Conservation (phyloP, 2,888 invertebrate genomes). For the Amiota mariae region DNA sequence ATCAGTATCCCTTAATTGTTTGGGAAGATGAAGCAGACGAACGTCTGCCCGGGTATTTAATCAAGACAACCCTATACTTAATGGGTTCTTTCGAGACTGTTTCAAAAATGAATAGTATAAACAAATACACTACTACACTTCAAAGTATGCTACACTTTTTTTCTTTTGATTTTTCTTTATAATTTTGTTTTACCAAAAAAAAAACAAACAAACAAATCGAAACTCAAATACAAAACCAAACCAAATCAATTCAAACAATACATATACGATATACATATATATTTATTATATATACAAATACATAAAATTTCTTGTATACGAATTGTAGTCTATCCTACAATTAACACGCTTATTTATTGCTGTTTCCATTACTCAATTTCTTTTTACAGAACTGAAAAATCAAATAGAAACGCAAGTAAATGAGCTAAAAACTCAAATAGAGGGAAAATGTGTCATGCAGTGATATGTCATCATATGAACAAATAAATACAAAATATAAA, state of each 20-base stretch:
- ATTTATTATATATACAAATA: slow-evolving; percentile 43
- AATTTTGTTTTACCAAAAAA: slow-evolving; percentile 9
- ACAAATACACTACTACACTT: background rate
- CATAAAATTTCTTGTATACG: slow-evolving; percentile 53
- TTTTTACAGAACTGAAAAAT: slow-evolving; percentile 94
- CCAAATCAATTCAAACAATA: no score
- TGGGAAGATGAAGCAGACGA: no score
- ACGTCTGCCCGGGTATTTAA: no score
- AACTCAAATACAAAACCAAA: slow-evolving; percentile 34
- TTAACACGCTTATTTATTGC: slow-evolving; percentile 74
- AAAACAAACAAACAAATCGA: slow-evolving; percentile 25
- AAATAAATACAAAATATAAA: slow-evolving; percentile 36
- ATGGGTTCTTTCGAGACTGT: no score
- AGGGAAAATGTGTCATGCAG: slow-evolving; percentile 97
- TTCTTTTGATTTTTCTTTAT: background rate
- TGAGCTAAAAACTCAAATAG: slow-evolving; percentile 96
- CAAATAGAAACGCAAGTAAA: slow-evolving; percentile 97
- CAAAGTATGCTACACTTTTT: slow-evolving; percentile 26
- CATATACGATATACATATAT: slow-evolving; percentile 37
- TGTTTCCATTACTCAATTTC: slow-evolving; percentile 74
- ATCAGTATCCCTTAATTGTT: no score
- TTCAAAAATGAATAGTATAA: no score
- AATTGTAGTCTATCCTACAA: slow-evolving; percentile 73
- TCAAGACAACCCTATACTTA: no score
- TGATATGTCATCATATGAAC: slow-evolving; percentile 77